Evolutionary conservation across 2,113 vertebrate species (phyloP).

Genomic region (Ammospiza nelsoni): DNA sequence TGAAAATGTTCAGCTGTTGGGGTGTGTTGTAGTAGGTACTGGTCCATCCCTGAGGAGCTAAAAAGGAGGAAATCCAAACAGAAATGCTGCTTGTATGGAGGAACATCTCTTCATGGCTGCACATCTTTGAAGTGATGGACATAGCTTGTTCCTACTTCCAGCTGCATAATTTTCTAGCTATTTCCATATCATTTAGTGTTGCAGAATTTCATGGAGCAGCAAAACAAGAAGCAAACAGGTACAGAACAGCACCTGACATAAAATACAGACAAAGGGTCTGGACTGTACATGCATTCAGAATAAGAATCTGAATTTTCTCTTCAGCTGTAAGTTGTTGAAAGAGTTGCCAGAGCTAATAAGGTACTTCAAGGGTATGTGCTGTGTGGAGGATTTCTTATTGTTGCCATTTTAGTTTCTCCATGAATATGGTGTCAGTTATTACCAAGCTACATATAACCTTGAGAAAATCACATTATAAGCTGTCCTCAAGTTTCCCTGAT

Average conservation of each 20-base stretch:
- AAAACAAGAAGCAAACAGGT: neutral
- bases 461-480: neutral
- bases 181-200: neutral
- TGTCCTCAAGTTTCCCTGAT: neutral
- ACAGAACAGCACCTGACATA: neutral
- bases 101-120: neutral
- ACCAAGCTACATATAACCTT: neutral
- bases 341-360: neutral
- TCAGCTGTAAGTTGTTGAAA: neutral
- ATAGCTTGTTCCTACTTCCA: neutral
- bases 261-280: neutral
- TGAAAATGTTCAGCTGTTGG: neutral
- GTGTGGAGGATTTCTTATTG: neutral
- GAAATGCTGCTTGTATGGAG: neutral
- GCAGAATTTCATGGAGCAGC: neutral
- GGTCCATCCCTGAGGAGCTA: fast-evolving
- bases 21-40: neutral
- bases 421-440: neutral
- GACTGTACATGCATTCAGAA: neutral
- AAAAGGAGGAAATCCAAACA: neutral
- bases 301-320: neutral
- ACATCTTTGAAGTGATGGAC: neutral
- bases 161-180: neutral
- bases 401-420: neutral
- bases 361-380: neutral